Base-by-base conservation (phyloP, 2,113 vertebrate species). In the Nibea coibor region DNA sequence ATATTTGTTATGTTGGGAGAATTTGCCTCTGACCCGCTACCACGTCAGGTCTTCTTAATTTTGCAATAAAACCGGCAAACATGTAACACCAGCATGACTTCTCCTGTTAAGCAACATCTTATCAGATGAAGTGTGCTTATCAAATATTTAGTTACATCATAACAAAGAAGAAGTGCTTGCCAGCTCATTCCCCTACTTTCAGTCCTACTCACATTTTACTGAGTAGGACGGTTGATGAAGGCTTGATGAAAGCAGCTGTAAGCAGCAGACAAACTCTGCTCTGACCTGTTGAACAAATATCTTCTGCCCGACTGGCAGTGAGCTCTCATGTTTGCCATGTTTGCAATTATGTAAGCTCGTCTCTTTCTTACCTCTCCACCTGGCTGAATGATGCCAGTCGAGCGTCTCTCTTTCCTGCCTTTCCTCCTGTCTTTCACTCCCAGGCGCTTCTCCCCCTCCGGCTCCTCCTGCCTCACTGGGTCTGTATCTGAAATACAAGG, bases 321-420 rank as follows among this genome's bases (percentile, higher is more conserved):
- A 72, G 24, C 5, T 26, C 7, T 54, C 15, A n/a, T n/a, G n/a
- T n/a, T n/a, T 43, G 61, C 22, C 42, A 28, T 22, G 19, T 62
- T 22, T 43, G 42, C 22, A 61, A 19, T 16, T 8, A 39, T 51
- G 59, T 16, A 12, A 31, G 1, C 7, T 17, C 14, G 22, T 20
- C 28, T 72, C 76, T 26, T 47, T 59, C 78, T 88, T 74, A 94
- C 94, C 76, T 95, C 93, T 73, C 48, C 91, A 20, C 39, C 65
- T 7, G 1, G 72, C 66, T 89, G 87, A 35, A 94, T 84, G 58
- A 96, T 90, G 0, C 96, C 96, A 0, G 94, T 95, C 50, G 95
- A 95, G 75, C 96, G 92, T 47, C 95, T 87, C 73, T 96, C 96
- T 81, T 57, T 95, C 88, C 94, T 92, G 1, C 0, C 77, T 90